Evolutionary conservation across 1,140 invertebrate genomes (phyloP).

Genomic region (Amphibalanus amphitrite): DNA sequence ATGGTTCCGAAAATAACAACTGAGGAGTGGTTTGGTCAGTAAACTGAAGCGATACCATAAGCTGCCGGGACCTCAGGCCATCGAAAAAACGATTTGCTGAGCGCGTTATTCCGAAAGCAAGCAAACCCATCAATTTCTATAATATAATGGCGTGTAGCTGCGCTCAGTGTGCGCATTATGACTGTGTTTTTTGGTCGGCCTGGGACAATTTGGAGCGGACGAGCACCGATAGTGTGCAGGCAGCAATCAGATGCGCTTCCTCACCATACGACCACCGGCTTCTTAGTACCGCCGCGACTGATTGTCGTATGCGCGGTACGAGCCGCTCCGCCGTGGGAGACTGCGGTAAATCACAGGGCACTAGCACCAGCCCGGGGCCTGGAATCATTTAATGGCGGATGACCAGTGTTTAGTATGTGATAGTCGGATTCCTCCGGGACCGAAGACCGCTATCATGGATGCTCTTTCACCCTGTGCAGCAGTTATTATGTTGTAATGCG

Average conservation of each 20-base stretch:
- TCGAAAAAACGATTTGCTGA: background rate
- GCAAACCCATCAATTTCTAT: background rate
- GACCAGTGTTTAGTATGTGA: background rate
- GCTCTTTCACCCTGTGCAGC: background rate
- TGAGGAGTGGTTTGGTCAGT: background rate
- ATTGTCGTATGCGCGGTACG: background rate
- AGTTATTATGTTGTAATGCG: background rate
- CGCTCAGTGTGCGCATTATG: background rate
- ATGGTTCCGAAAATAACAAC: background rate
- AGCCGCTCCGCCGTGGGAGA: background rate
- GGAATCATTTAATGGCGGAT: background rate
- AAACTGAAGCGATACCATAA: background rate
- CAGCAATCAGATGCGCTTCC: background rate
- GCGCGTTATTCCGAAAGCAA: background rate
- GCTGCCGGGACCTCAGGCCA: too few species aligned
- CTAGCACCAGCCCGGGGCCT: background rate
- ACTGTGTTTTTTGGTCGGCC: background rate
- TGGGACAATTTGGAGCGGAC: background rate
- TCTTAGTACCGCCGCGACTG: background rate
- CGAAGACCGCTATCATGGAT: background rate
- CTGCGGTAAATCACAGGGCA: background rate
- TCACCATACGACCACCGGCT: background rate
- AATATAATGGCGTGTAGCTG: background rate
- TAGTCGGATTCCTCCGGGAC: background rate
- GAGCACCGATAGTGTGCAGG: background rate